A percentile compares a stretch with the other conserved stretches of the same genome.
phyloP scores from a whole-genome alignment of 2,888 invertebrate species.

The Euzetes globulus region DNA sequence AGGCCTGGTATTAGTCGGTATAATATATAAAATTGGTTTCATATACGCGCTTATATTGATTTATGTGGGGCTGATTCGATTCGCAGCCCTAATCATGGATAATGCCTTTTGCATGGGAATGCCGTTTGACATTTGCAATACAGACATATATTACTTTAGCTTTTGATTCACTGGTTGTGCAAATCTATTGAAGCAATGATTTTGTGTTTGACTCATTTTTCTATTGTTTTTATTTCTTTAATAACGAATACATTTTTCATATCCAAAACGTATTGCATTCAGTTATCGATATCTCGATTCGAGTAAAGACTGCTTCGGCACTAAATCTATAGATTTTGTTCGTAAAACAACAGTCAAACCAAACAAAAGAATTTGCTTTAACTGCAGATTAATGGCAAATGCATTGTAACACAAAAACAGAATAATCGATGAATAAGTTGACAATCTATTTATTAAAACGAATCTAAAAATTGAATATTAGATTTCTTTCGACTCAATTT shows the following conservation, averaged over 20 bases:
- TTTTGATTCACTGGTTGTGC: not conserved
- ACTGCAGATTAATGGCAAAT: too few species aligned
- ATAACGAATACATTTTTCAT: conserved; percentile 1
- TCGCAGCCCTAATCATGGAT: not conserved
- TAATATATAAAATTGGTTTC: too few species aligned
- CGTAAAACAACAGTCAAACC: too few species aligned
- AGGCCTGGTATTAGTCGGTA: not conserved
- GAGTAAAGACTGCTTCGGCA: not conserved
- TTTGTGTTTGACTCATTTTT: conserved; percentile 2
- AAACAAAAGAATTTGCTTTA: too few species aligned
- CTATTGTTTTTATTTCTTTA: not conserved
- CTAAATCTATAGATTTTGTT: too few species aligned
- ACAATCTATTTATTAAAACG: too few species aligned
- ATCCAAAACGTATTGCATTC: not conserved
- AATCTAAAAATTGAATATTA: too few species aligned
- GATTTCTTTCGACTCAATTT: too few species aligned
- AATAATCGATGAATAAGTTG: too few species aligned
- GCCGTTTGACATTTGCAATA: conserved; percentile 15
- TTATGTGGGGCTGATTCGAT: not conserved
- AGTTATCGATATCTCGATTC: conserved; percentile 9
- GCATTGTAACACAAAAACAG: too few species aligned
- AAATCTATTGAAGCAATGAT: not conserved
- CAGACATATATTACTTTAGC: not conserved
- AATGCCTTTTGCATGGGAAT: conserved; percentile 4
- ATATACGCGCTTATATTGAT: not conserved